Conservation (phyloP, 2,888 invertebrate genomes). For the Cataglyphis livida region DNA sequence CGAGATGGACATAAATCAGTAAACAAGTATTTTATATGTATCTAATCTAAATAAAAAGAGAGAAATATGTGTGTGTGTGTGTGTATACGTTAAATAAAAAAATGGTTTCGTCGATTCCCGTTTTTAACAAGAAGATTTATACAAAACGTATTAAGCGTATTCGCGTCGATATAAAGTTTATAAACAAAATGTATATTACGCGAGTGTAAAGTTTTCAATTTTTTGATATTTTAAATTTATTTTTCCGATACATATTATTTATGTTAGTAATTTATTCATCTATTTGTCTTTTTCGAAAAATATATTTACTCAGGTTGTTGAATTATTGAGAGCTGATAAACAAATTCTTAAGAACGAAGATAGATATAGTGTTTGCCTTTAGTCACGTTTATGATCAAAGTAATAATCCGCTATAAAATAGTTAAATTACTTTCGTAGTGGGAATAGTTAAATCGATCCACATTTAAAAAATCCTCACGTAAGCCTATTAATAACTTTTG, state of each 20-base stretch:
- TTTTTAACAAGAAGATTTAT: neutral
- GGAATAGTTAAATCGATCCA: constrained; percentile 15
- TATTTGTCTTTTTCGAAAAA: neutral
- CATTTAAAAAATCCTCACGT: constrained; percentile 34
- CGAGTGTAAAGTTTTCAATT: neutral
- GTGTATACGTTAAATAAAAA: neutral
- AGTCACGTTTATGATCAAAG: constrained; percentile 4
- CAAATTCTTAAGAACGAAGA: neutral
- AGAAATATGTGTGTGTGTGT: neutral
- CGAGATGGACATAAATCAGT: neutral
- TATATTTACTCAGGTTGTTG: neutral
- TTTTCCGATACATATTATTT: neutral
- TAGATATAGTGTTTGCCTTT: neutral
- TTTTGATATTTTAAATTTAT: neutral
- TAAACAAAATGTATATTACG: neutral
- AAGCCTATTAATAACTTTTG: constrained; percentile 37
- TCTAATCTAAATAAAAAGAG: constrained; percentile 13
- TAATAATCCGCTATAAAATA: constrained; percentile 25
- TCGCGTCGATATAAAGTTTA: neutral
- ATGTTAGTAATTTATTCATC: neutral
- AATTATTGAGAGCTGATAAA: constrained; percentile 18
- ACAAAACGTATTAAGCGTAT: neutral
- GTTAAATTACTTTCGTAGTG: constrained; percentile 33
- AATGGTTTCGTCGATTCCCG: neutral
- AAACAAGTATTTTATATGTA: constrained; percentile 26